These are phyloP conservation scores for Epistrophe eligans DNA, from an alignment of 2,888 invertebrate genomes.

Conservation along the genomic window DNA sequence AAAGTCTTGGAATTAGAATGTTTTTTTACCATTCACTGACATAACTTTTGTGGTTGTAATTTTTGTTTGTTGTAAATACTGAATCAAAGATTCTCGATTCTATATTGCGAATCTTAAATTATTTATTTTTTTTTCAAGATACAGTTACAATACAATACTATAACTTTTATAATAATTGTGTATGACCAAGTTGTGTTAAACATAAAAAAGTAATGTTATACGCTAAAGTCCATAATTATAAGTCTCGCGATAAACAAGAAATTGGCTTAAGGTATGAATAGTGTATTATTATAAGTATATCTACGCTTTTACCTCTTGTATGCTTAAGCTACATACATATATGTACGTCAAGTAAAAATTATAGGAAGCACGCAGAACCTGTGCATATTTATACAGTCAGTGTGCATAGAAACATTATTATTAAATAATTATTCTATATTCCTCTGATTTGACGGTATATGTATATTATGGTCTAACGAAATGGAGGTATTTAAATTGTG, in stretches of 20 bases:
- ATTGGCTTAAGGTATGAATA: not conserved
- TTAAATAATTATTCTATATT: conserved; percentile 45
- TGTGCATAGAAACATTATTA: conserved; percentile 11
- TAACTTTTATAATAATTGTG: not conserved
- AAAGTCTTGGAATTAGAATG: no score
- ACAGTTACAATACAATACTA: conserved; percentile 45
- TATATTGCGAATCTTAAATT: not conserved
- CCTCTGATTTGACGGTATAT: conserved; percentile 6
- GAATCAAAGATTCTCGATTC: not conserved
- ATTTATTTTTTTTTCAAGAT: not conserved
- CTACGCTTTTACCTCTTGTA: not conserved
- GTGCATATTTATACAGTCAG: not conserved
- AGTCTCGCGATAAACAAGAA: conserved; percentile 45
- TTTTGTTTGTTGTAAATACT: not conserved
- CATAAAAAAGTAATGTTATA: not conserved
- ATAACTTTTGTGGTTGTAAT: no score
- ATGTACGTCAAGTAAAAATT: conserved; percentile 27
- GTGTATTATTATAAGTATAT: conserved; percentile 8
- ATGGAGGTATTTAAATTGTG: conserved; percentile 46
- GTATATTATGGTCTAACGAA: conserved; percentile 11
- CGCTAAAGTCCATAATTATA: conserved; percentile 43
- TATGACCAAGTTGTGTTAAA: not conserved
- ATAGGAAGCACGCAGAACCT: conserved; percentile 26
- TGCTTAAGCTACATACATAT: not conserved
- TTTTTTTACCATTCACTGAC: no score